Base-by-base conservation (phyloP, 1,140 invertebrate species). In the Drosophila sucinea region DNA sequence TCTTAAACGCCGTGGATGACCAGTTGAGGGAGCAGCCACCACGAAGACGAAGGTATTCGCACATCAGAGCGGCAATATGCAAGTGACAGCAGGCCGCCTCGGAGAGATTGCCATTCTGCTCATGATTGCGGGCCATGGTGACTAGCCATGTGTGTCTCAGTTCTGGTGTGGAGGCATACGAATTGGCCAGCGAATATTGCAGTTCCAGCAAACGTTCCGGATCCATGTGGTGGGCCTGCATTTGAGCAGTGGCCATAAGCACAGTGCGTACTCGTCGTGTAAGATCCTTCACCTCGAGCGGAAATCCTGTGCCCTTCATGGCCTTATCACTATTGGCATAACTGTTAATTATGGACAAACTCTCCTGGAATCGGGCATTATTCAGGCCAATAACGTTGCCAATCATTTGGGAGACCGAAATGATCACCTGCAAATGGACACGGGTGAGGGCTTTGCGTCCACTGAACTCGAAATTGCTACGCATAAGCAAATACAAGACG, bases 151-250 rank as follows among this genome's bases (percentile, higher is more conserved):
- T 98, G 90, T 97, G 96, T 1, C 98, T 93, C 47, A 99, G 93
- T 90, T 98, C 97, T 2, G 98, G 97, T 0, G 97, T 99, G 61
- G 97, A 98, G 54, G 98, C 96, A 92, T 99, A 99, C 0, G 97
- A 98, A 91, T 98, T 97, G 1, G 98, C 98, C 60, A 99, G 93
- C 80, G 97, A 97, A 90, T 98, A 96, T 92, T 99, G 98, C 40
- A 99, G 93, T 92, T 99, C 98, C 0, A 98, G 95, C 65, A 99
- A 90, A 93, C 98, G 96, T 91, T 98, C 97, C 8, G 97, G 96
- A 92, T 99, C 98, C 73, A 96, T 95, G 80, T 97, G 95, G 91
- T 98, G 94, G 82, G 97, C 97, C 61, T 96, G 95, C 95, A 99
- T 97, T 85, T 98, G 96, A 1, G 97, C 96, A 0, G 98, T 98